phyloP scores from a whole-genome alignment of 23 tunicate species.

The Diplosoma virens region DNA sequence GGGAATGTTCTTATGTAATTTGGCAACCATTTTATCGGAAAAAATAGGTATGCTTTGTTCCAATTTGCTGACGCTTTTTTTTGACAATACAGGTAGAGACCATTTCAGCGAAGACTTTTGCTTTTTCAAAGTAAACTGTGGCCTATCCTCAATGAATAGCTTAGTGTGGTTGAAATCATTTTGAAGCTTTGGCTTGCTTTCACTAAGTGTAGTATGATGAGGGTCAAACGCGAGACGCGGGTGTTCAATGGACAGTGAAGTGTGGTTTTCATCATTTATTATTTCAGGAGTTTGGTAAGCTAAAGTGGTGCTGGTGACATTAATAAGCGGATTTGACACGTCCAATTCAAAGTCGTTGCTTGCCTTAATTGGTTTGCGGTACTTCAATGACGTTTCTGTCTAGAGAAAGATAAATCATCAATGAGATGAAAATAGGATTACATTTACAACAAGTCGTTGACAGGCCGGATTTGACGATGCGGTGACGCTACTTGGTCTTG shows the following conservation, averaged over 20 bases:
- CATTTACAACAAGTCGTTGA: too few relatives aligned
- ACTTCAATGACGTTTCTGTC: neutral
- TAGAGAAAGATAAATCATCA: neutral
- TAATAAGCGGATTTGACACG: conserved; percentile 5
- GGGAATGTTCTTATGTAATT: conserved; percentile 10
- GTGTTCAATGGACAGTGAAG: conserved; percentile 9
- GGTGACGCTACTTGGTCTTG: too few relatives aligned
- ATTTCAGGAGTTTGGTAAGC: neutral
- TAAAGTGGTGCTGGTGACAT: neutral
- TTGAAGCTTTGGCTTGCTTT: conserved; percentile 16
- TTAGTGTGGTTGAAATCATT: conserved; percentile 26
- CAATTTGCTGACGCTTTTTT: neutral
- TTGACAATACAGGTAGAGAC: conserved; percentile 22
- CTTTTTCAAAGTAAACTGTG: conserved; percentile 22
- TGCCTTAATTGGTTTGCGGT: conserved; percentile 11
- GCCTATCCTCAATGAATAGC: conserved; percentile 16
- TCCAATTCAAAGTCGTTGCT: conserved; percentile 5
- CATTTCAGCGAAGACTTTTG: neutral
- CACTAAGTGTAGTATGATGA: neutral
- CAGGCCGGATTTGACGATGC: too few relatives aligned
- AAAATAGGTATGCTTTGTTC: conserved; percentile 13
- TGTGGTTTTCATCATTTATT: conserved; percentile 11
- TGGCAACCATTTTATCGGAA: conserved; percentile 5
- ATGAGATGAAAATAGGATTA: neutral
- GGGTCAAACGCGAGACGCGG: conserved; percentile 19